Evolutionary conservation across 1,140 invertebrate genomes (phyloP).

Genomic region (Drosophila aff.): DNA sequence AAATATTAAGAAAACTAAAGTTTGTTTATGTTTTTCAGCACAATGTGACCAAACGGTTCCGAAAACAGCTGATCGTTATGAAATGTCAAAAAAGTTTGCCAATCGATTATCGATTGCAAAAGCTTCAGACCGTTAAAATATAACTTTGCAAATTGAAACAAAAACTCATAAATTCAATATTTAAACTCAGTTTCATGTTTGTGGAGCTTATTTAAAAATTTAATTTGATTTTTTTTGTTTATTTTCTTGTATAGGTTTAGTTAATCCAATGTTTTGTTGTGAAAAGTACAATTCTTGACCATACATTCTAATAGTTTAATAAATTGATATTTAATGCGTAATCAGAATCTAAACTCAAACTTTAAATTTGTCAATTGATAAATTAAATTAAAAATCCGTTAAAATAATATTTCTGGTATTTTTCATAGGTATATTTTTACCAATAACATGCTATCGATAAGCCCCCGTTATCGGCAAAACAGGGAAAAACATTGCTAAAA

Average conservation of each 20-base stretch:
- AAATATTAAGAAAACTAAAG: not conserved
- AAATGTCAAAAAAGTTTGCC: not conserved
- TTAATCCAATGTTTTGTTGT: too few relatives aligned
- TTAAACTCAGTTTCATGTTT: too few relatives aligned
- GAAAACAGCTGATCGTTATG: slow-evolving; percentile 3
- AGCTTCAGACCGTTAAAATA: not conserved
- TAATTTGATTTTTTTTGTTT: too few relatives aligned
- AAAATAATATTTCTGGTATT: not conserved
- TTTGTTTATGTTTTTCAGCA: slow-evolving; percentile 24
- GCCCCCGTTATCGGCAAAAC: not conserved
- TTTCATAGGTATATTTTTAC: not conserved
- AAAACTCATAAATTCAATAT: too few relatives aligned
- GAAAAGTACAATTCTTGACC: too few relatives aligned
- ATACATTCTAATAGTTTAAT: not conserved
- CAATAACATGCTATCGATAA: not conserved
- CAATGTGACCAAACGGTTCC: not conserved
- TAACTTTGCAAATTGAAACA: not conserved
- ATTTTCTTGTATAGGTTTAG: too few relatives aligned
- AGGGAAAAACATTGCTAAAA: slow-evolving; percentile 19
- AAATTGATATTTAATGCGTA: not conserved
- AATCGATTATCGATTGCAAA: slow-evolving; percentile 3
- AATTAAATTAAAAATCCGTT: not conserved
- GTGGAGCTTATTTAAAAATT: too few relatives aligned
- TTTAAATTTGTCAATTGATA: not conserved
- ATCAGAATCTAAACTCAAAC: not conserved